Conservation (phyloP, 2,113 vertebrate species). For the Callionymus lyra region DNA sequence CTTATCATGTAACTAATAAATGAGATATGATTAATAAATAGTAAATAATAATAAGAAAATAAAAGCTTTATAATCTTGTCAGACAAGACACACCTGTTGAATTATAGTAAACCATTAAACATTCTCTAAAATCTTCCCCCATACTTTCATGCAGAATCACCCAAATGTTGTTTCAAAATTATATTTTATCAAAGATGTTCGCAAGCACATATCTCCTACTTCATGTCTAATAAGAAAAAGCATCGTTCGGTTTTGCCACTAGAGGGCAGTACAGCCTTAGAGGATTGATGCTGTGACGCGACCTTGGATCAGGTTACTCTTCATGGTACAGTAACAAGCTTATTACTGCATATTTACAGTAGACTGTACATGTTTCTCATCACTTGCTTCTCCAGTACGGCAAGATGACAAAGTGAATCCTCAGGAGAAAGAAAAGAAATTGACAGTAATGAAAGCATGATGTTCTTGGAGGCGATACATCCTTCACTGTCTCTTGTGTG, state of each 20-base stretch:
- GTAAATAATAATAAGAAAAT: too few relatives aligned
- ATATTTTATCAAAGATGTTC: too few relatives aligned
- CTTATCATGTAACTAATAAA: too few relatives aligned
- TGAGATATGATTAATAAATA: too few relatives aligned
- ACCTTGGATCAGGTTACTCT: not conserved
- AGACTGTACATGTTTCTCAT: not conserved
- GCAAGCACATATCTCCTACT: too few relatives aligned
- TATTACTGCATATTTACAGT: conserved; percentile 2
- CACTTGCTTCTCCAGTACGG: not conserved
- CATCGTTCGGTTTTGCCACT: conserved; percentile 36
- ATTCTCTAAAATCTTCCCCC: too few relatives aligned
- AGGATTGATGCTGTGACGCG: not conserved
- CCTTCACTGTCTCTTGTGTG: conserved; percentile 3
- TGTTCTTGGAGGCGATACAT: conserved; percentile 10
- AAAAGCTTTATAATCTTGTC: too few relatives aligned
- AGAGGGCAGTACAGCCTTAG: conserved; percentile 37
- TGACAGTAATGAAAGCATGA: conserved; percentile 25
- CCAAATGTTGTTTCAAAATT: too few relatives aligned
- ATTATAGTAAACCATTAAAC: too few relatives aligned
- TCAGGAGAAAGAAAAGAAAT: conserved; percentile 11
- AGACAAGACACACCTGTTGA: too few relatives aligned
- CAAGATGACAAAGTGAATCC: not conserved
- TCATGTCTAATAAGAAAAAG: too few relatives aligned
- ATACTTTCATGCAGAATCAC: too few relatives aligned
- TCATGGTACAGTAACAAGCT: not conserved